A percentile compares a stretch with the other conserved stretches of the same genome.
Evolutionary conservation across 2,113 vertebrate species (phyloP).

Genomic region (Gopherus flavomarginatus): DNA sequence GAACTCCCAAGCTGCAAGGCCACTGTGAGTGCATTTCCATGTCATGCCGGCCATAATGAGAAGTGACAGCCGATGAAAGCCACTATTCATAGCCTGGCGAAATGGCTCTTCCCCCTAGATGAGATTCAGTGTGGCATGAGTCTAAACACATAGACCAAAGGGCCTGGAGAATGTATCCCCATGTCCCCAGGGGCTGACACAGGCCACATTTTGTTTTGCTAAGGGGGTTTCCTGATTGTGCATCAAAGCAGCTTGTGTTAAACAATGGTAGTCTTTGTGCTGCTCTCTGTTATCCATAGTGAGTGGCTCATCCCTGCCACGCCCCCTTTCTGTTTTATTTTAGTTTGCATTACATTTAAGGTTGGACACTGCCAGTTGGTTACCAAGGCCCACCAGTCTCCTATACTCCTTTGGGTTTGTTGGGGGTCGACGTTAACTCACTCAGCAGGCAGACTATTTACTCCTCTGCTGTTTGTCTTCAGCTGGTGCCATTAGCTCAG

Average conservation of each 20-base stretch:
- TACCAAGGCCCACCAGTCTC: neutral
- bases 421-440: rapidly evolving
- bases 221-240: conserved; percentile 45
- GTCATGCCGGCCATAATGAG: conserved; percentile 71
- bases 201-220: conserved; percentile 37
- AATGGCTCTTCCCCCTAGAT: conserved; percentile 69
- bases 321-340: neutral
- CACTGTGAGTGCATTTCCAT: conserved; percentile 62
- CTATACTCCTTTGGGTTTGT: neutral
- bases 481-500: neutral
- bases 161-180: conserved; percentile 38
- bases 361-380: neutral
- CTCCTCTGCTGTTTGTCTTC: neutral
- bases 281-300: neutral
- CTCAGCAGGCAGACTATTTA: neutral
- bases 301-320: neutral
- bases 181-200: conserved; percentile 58
- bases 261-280: conserved; percentile 24
- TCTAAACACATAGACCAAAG: conserved; percentile 78
- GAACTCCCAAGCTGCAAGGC: neutral
- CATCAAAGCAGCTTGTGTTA: conserved; percentile 1
- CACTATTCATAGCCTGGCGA: conserved; percentile 77
- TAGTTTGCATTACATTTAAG: rapidly evolving
- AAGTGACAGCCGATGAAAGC: conserved; percentile 84
- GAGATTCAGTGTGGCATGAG: conserved; percentile 78